phyloP scores from a whole-genome alignment of 2,797 vertebrate species.

The Pempheris klunzingeri region DNA sequence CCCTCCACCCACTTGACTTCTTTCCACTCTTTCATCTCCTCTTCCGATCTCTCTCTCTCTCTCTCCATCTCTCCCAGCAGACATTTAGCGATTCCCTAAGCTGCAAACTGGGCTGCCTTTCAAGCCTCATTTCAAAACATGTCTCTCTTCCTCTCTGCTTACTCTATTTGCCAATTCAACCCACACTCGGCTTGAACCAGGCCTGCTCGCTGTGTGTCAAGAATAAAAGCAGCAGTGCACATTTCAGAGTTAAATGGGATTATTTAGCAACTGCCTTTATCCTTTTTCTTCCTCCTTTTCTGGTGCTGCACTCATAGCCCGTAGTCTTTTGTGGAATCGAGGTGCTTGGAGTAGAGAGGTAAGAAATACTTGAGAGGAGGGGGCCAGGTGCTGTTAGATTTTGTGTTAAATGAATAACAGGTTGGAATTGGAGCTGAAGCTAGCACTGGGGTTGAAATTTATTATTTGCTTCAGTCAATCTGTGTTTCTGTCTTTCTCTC shows the following conservation, averaged over 20 bases:
- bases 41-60: slow-evolving; percentile 36
- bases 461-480: slow-evolving; percentile 73
- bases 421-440: slow-evolving; percentile 58
- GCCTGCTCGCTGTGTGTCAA: slow-evolving; percentile 68
- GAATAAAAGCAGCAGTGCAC: slow-evolving; percentile 76
- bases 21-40: slow-evolving; percentile 61
- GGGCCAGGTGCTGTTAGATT: slow-evolving; percentile 56
- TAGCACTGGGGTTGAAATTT: slow-evolving; percentile 46
- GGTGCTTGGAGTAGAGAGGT: slow-evolving; percentile 45
- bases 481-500: slow-evolving; percentile 66
- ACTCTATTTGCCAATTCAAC: slow-evolving; percentile 74
- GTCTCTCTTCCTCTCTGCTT: slow-evolving; percentile 70
- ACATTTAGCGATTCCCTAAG: slow-evolving; percentile 78
- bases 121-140: slow-evolving; percentile 78
- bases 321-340: slow-evolving; percentile 72
- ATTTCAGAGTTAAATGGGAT: slow-evolving; percentile 81
- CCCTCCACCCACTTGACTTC: slow-evolving; percentile 51
- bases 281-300: slow-evolving; percentile 61
- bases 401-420: slow-evolving; percentile 59
- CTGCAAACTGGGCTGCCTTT: slow-evolving; percentile 75
- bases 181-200: slow-evolving; percentile 68
- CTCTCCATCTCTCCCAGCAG: slow-evolving; percentile 66
- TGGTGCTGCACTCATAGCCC: slow-evolving; percentile 56
- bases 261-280: slow-evolving; percentile 77
- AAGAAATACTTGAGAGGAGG: slow-evolving; percentile 61